phyloP scores from a whole-genome alignment of 2,797 vertebrate genomes.

The Triplophysa yarkandensis region DNA sequence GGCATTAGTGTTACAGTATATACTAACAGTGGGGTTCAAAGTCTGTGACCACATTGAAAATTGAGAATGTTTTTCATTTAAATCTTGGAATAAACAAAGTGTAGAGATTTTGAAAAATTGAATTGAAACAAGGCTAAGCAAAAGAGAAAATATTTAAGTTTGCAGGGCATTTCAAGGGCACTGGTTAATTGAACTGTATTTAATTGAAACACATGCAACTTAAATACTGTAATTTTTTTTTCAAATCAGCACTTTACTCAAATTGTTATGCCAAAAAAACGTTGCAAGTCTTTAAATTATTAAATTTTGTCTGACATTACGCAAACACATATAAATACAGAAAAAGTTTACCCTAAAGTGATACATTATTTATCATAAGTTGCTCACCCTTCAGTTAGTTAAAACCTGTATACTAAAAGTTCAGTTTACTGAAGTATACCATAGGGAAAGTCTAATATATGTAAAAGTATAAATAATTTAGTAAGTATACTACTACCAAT shows the following conservation, averaged over 20 bases:
- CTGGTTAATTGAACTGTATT: neutral
- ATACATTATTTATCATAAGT: too few relatives aligned
- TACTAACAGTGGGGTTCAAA: neutral
- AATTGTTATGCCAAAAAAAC: neutral
- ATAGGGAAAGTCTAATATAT: too few relatives aligned
- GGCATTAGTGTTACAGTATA: neutral
- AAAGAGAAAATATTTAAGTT: neutral
- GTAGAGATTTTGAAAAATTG: neutral
- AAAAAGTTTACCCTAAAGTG: too few relatives aligned
- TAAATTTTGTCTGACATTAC: too few relatives aligned
- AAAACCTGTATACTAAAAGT: too few relatives aligned
- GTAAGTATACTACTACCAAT: too few relatives aligned
- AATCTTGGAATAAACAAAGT: neutral
- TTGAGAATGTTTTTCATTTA: conserved; percentile 4
- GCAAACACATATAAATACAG: too few relatives aligned
- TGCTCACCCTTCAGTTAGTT: too few relatives aligned
- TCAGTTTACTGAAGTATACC: too few relatives aligned
- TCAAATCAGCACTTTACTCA: neutral
- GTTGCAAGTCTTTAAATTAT: too few relatives aligned
- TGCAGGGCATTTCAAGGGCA: neutral
- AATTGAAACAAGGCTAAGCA: neutral
- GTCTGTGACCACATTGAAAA: neutral
- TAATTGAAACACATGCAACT: neutral
- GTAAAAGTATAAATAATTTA: too few relatives aligned
- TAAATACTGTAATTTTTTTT: too few relatives aligned